Percentiles rank a stretch among this genome's conserved stretches.
phyloP scores from a whole-genome alignment of 64 coral and sea anemone species.

The Dendrophyllia cribrosa region DNA sequence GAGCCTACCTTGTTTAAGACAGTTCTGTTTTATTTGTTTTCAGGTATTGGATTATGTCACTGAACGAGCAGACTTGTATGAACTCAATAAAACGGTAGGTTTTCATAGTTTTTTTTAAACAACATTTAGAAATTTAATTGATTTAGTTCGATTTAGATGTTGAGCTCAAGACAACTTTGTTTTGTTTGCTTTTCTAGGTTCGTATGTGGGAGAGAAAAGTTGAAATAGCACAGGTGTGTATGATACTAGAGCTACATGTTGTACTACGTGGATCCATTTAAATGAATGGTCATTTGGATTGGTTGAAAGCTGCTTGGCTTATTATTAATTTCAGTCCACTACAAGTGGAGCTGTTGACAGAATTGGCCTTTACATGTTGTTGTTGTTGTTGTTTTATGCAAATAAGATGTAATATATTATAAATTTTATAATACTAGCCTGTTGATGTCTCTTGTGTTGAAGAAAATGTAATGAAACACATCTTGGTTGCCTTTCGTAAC shows the following conservation, averaged over 20 bases:
- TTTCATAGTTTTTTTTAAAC: no score
- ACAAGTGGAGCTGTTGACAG: no score
- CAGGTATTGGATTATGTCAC: conserved; percentile 98
- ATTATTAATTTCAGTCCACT: no score
- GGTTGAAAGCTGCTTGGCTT: neutral
- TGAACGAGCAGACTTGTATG: conserved; percentile 95
- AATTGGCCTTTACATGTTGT: no score
- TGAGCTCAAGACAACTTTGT: neutral
- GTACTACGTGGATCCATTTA: no score
- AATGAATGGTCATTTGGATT: neutral
- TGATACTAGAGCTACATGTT: neutral
- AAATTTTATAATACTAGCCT: no score
- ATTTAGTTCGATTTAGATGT: neutral
- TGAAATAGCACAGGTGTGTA: conserved; percentile 93
- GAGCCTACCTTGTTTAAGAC: no score
- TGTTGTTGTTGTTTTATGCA: no score
- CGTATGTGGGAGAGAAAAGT: conserved; percentile 99
- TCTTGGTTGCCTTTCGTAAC: neutral
- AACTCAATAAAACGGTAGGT: conserved; percentile 95
- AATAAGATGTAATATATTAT: no score
- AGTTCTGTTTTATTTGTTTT: neutral
- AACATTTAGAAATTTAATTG: neutral
- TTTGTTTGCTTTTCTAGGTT: conserved; percentile 48
- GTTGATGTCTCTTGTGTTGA: neutral
- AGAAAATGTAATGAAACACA: neutral